Percentiles rank a stretch among this genome's conserved stretches.
phyloP scores from a whole-genome alignment of 2,113 vertebrate species.

The Emberiza fucata region DNA sequence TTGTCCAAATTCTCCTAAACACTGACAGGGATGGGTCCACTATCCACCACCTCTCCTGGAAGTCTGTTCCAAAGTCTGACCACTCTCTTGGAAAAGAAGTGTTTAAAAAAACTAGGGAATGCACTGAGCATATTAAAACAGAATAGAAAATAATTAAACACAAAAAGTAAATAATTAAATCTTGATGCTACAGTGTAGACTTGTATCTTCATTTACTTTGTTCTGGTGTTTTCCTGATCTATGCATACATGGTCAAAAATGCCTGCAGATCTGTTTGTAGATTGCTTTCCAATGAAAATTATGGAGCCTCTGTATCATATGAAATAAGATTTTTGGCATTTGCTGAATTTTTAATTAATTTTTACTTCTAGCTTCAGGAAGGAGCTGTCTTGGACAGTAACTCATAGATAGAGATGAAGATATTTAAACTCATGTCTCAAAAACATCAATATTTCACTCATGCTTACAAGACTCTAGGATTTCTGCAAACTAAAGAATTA shows the following conservation, averaged over 20 bases:
- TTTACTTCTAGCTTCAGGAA: conserved; percentile 9
- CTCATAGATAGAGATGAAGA: not conserved
- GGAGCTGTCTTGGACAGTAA: not conserved
- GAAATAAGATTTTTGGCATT: not conserved
- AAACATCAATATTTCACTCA: not conserved
- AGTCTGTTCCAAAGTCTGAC: not conserved
- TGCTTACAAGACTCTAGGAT: not conserved
- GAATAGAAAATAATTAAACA: not conserved
- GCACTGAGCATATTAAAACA: not conserved
- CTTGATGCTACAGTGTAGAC: not conserved
- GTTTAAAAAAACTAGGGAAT: not conserved
- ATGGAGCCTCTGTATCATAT: not conserved
- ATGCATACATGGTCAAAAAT: not conserved
- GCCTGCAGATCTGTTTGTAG: not conserved
- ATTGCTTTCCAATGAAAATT: not conserved
- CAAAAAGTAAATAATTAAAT: not conserved
- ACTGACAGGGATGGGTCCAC: not conserved
- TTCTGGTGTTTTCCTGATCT: not conserved
- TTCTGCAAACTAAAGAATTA: not conserved
- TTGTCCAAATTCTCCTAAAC: not conserved
- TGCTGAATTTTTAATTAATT: conserved; percentile 8
- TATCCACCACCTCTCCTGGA: not conserved
- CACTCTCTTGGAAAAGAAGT: not conserved
- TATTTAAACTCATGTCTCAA: not conserved
- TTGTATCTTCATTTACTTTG: not conserved